Conservation (phyloP, 2,113 vertebrate genomes). For the Cavia porcellus region DNA sequence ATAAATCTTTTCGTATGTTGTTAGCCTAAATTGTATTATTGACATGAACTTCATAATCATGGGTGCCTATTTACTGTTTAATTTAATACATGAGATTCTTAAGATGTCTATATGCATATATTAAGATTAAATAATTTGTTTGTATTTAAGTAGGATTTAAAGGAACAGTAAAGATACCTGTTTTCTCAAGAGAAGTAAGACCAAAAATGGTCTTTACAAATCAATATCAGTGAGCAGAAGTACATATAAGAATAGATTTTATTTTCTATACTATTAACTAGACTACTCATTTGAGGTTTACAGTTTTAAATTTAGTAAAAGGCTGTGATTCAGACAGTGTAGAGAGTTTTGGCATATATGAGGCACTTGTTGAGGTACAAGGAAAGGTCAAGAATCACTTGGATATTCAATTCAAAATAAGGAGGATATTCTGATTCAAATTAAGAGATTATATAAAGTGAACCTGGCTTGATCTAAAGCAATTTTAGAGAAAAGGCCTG, state of each 20-base stretch:
- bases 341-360: background rate
- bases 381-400: slow-evolving; percentile 19
- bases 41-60: background rate
- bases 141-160: slow-evolving; percentile 19
- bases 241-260: background rate
- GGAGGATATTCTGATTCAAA: background rate
- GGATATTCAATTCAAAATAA: slow-evolving; percentile 12
- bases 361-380: slow-evolving; percentile 26
- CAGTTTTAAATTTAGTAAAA: slow-evolving; percentile 28
- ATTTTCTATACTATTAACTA: slow-evolving; percentile 10
- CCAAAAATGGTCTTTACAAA: background rate
- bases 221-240: background rate
- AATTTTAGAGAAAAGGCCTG: background rate
- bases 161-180: background rate
- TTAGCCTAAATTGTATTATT: slow-evolving; percentile 26
- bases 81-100: background rate
- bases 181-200: slow-evolving; percentile 36
- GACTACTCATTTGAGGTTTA: background rate
- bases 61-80: background rate
- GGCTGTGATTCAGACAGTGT: background rate
- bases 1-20: background rate
- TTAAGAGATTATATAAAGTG: slow-evolving; percentile 32
- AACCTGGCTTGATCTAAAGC: slow-evolving; percentile 2
- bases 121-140: slow-evolving; percentile 41
- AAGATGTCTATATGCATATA: background rate